Base-by-base conservation (phyloP, 1,140 invertebrate species). In the Drosophila kurseongensis region DNA sequence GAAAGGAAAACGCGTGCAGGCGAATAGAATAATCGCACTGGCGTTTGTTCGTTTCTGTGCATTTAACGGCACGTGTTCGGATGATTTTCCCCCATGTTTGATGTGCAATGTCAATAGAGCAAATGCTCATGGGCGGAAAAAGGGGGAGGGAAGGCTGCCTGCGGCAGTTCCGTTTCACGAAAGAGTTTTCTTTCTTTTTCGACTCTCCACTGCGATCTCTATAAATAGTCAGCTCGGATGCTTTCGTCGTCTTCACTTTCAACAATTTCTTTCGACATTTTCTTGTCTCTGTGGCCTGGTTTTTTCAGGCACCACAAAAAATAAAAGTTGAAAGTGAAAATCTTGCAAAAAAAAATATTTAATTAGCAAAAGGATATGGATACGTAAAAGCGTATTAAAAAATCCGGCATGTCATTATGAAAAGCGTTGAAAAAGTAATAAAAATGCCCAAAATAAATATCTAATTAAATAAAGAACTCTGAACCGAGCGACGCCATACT, bases 221-320 rank as follows among this genome's bases (percentile, higher is more conserved):
- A 75, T 58, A 75, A 75, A 75, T 75, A 75, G 73, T 29, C 72
- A 66, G 60, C 61, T 57, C 36, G 42, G 29, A 48, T 62, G 62
- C 65, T 67, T 38, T 62, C 44, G 44, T 48, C 47, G 65, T 77
- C 56, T 65, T 65, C 55, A 81, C 58, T 76, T 65, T 76, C 71
- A 60, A 75, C 71, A 54, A 68, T 61, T 79, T 80, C 60, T 59
- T 52, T 75, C 68, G 45, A 62, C 59, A 56, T 80, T 80, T 76
- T 40, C 57, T 71, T 73, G 58, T 58, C 71, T 32, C 13, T 65
- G 36, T 78, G 75, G 58, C 80, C 80, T 69, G 56, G 58, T 75
- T 83, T 75, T 51, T 38, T 36, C 45, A 63, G 36, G 18, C 40
- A 12, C 4, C 38, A 29, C 41, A 42, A 50, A 14, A 74, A 54